phyloP scores from a whole-genome alignment of 2,888 invertebrate genomes.

The Drosophila leonis region DNA sequence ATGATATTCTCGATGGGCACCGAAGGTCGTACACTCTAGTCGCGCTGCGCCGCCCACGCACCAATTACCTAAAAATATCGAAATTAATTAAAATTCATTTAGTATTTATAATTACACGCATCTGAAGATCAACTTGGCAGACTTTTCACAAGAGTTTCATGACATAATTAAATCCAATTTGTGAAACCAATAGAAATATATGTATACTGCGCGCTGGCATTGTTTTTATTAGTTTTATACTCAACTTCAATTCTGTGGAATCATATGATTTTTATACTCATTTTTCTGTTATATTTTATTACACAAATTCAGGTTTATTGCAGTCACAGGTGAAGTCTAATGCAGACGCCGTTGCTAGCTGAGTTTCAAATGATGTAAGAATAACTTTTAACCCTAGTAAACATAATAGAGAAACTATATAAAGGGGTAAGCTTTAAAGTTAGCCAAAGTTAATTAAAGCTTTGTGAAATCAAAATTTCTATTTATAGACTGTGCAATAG shows the following conservation, averaged over 20 bases:
- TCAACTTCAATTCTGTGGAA: too few species aligned
- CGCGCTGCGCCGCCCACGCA: constrained; percentile 5
- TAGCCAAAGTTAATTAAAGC: neutral
- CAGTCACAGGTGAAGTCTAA: constrained; percentile 16
- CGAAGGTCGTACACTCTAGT: constrained; percentile 51
- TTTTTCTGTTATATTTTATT: too few species aligned
- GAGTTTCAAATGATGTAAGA: neutral
- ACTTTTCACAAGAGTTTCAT: neutral
- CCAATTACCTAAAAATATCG: constrained; percentile 1
- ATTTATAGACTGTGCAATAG: neutral
- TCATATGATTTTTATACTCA: too few species aligned
- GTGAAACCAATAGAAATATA: neutral
- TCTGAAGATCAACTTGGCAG: constrained; percentile 1
- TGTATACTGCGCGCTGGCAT: neutral
- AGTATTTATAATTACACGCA: constrained; percentile 8
- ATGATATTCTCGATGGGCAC: constrained; percentile 42
- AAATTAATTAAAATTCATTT: constrained; percentile 9
- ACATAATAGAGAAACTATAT: neutral
- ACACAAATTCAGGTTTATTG: constrained; percentile 8
- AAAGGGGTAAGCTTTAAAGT: neutral
- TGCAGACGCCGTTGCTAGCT: neutral
- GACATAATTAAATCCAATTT: neutral
- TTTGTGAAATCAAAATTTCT: neutral
- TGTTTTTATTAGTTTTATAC: neutral
- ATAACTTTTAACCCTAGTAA: too few species aligned